Evolutionary conservation across 2,888 invertebrate species (phyloP), one percentile per base, ranked within the genome.

Genomic region (Tridacna gigas): DNA sequence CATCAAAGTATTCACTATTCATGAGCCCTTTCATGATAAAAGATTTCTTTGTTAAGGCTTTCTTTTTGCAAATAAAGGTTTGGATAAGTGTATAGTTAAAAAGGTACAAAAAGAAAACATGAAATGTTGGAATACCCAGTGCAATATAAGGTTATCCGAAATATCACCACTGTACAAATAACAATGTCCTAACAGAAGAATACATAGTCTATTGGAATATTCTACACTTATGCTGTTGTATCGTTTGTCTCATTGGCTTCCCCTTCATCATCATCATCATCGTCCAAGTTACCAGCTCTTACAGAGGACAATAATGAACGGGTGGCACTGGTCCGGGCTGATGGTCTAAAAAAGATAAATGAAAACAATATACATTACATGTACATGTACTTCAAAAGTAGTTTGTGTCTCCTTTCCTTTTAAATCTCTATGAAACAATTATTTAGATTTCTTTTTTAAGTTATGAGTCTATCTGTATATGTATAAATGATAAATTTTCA

Each of bases 281-380:
- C 88, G 51, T 81, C 84, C n/a, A 73, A 74, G 65, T 73, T 78
- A n/a, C 47, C 51, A 25, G 63, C 60, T 48, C 88, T 66, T 13
- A 87, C 80, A 28, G 85, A 82, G 25, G 89, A 86, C 28, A 89
- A 73, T 60, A 89, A 83, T 20, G 89, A 82, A 51, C 89, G 69
- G 15, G 88, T 76, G 22, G 90, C 71, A 56, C 88, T 82, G 47
- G 89, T 71, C 77, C 90, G 71, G 66, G 88, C 88, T 73, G 89
- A 88, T 37, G 90, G 90, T 82, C 90, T 90, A 82, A 74, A 90
- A 87, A 28, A 63, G 63, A 63, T 51, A 51, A 67, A 13, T n/a
- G 22, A 63, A n/a, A 25, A 63, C 11, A n/a, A n/a, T n/a, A n/a
- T n/a, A n/a, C 51, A 51, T 51, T 51, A 18, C 51, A 51, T 13